Evolutionary conservation across 2,888 invertebrate species (phyloP).

Genomic region (Drosophila maculinotata): DNA sequence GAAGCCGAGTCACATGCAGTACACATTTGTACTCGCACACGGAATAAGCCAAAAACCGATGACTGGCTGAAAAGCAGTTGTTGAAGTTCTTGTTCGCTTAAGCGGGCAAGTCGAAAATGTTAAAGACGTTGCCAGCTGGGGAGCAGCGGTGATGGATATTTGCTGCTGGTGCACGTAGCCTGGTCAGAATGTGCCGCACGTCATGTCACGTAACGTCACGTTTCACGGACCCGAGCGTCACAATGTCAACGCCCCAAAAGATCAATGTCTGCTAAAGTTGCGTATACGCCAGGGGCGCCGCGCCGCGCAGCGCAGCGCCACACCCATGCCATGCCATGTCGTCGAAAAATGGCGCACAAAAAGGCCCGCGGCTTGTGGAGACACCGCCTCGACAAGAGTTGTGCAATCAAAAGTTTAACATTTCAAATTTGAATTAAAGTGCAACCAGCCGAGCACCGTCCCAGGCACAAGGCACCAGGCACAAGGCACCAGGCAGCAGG

Average conservation of each 20-base stretch:
- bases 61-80: conserved; percentile 4
- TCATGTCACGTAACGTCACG: conserved; percentile 61
- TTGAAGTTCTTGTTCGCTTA: background rate
- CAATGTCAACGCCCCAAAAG: conserved; percentile 70
- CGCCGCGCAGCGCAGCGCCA: conserved; percentile 20
- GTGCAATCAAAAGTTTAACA: conserved; percentile 61
- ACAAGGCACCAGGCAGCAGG: background rate
- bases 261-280: conserved; percentile 64
- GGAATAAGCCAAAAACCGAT: conserved; percentile 2
- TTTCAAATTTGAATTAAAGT: conserved; percentile 48
- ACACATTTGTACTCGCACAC: background rate
- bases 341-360: conserved; percentile 4
- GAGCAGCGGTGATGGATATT: background rate
- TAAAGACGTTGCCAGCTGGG: conserved; percentile 10
- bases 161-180: conserved; percentile 22
- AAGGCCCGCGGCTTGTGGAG: background rate
- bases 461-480: conserved; percentile 1
- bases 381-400: conserved; percentile 38
- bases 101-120: background rate
- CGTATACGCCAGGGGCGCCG: conserved; percentile 50
- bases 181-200: conserved; percentile 42
- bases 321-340: conserved; percentile 14
- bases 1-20: background rate
- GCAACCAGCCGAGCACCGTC: conserved; percentile 24
- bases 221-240: conserved; percentile 37